Percentiles rank a stretch among this genome's conserved stretches.
These are phyloP conservation scores for Potamarius usumacintae DNA, from an alignment of 2,113 vertebrate genomes.

Conservation along the genomic window DNA sequence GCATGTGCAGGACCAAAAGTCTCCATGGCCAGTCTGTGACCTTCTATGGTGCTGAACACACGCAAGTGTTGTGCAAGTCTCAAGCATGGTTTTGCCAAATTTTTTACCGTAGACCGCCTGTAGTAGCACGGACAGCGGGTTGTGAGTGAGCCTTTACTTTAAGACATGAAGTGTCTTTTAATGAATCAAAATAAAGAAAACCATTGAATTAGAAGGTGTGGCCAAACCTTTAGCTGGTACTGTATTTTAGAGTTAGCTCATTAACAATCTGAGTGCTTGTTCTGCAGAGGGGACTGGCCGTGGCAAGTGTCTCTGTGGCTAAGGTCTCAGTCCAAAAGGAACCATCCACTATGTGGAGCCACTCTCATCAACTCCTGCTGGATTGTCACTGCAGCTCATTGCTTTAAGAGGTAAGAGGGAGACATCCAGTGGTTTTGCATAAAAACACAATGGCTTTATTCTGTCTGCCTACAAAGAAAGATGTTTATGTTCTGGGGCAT, in stretches of 20 bases:
- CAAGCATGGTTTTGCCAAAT: no score
- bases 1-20: no score
- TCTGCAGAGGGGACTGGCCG: constrained; percentile 81
- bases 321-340: constrained; percentile 75
- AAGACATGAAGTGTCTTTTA: no score
- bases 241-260: not conserved
- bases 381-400: constrained; percentile 86
- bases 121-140: no score
- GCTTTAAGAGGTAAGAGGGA: constrained; percentile 82
- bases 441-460: not conserved
- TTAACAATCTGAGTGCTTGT: not conserved
- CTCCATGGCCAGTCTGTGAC: no score
- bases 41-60: no score
- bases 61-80: no score
- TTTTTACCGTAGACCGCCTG: no score
- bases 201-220: no score
- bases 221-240: not conserved
- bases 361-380: constrained; percentile 84
- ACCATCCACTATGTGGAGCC: constrained; percentile 82
- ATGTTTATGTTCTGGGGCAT: not conserved
- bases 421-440: constrained; percentile 48
- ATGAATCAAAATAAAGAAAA: no score
- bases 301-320: constrained; percentile 85
- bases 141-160: no score
- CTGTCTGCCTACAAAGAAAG: not conserved